Evolutionary conservation across 2,888 invertebrate species (phyloP), one percentile per base, ranked within the genome.

Genomic region (Periphyllus acericola): DNA sequence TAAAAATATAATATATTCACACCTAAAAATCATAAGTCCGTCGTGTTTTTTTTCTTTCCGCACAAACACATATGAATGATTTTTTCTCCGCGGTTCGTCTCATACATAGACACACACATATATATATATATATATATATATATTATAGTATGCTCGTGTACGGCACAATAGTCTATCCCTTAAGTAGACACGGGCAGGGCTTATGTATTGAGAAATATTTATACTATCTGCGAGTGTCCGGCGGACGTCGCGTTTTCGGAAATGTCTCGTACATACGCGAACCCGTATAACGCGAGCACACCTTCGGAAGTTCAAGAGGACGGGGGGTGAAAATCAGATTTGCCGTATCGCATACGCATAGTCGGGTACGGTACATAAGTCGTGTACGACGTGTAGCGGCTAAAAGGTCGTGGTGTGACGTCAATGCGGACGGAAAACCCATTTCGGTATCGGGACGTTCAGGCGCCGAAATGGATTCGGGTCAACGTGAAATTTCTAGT

Each of bases 361-460:
- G 5, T 55, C 21, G 60, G 60, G 3, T 17, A 11, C 14, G 14
- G 5, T 21, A 6, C 9, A 25, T 25, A 60, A 60, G 60, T 60
- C 25, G 19, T 21, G 60, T 60, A 25, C 46, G 14, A 46, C 19
- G 46, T 46, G 29, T 11, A 17, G 52, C 14, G 66, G 68, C 21
- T 85, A 71, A 86, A 86, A 55, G 79, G 34, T 74, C 52, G 52
- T 46, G 1, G 14, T 46, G 3, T 85, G 85, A 85, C 85, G 85
- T 85, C 85, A 83, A 60, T 66, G 71, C 52, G 60, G 68, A 71
- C n/a, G 4, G 88, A 78, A 83, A 84, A 72, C 60, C 79, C 83
- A 84, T 89, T 89, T 79, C n/a, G 36, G 60, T 60, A 46, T 75
- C 88, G 82, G 80, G 81, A 83, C 88, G 88, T 76, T 40, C 75